These are phyloP conservation scores for Fopius arisanus DNA, from an alignment of 1,140 invertebrate genomes.

Conservation along the genomic window DNA sequence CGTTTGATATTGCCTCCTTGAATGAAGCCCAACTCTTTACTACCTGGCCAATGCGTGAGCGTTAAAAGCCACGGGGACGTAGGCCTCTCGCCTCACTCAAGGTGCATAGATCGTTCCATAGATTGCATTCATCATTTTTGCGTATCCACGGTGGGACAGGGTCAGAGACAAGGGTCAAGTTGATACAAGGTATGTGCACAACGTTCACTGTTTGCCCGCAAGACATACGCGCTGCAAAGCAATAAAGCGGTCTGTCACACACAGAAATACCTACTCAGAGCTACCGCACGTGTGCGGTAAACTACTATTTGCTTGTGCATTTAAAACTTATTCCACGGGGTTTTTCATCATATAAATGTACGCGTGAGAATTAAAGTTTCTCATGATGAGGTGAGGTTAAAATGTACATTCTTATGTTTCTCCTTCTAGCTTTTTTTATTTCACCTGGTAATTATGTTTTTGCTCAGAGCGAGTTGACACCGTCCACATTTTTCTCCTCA, in stretches of 20 bases:
- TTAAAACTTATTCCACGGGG: background rate
- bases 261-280: slow-evolving; percentile 21
- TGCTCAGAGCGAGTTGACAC: background rate
- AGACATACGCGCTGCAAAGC: slow-evolving; percentile 16
- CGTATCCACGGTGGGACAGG: slow-evolving; percentile 32
- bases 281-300: slow-evolving; percentile 27
- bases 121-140: slow-evolving; percentile 39
- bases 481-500: background rate
- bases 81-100: slow-evolving; percentile 6
- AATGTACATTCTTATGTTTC: background rate
- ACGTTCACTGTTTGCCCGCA: background rate
- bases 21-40: background rate
- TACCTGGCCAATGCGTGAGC: background rate
- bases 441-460: background rate
- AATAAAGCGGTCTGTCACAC: slow-evolving; percentile 38
- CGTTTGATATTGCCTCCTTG: background rate
- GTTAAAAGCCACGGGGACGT: background rate
- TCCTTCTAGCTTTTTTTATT: background rate
- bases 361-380: slow-evolving; percentile 31
- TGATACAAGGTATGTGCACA: slow-evolving; percentile 35
- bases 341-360: slow-evolving; percentile 11
- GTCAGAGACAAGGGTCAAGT: slow-evolving; percentile 35
- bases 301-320: background rate
- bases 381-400: slow-evolving; percentile 14
- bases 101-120: slow-evolving; percentile 34